These are phyloP conservation scores for Cecropterus lyciades DNA, from an alignment of 1,140 invertebrate species.

Conservation along the genomic window DNA sequence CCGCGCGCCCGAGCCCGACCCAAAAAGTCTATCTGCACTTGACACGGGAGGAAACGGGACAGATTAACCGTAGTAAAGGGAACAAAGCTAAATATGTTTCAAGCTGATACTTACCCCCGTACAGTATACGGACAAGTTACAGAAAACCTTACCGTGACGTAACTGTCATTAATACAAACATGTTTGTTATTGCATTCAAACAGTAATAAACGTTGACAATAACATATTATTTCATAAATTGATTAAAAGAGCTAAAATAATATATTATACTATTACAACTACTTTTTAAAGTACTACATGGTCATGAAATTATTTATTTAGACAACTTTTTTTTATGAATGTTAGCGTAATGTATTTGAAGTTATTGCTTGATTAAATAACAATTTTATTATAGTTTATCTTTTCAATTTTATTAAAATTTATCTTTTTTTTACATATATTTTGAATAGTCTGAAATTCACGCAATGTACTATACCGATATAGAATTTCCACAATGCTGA, in stretches of 20 bases:
- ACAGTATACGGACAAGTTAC: constrained; percentile 56
- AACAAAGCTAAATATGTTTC: constrained; percentile 84
- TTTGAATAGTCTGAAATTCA: constrained; percentile 4
- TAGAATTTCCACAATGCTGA: constrained; percentile 72
- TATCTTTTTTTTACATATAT: too few relatives aligned
- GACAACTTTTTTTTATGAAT: too few relatives aligned
- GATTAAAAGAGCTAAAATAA: not conserved
- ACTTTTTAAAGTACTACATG: not conserved
- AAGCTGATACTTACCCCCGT: constrained; percentile 73
- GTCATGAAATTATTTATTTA: not conserved
- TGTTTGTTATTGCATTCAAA: constrained; percentile 24
- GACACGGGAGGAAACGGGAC: constrained; percentile 81
- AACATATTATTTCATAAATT: constrained; percentile 2
- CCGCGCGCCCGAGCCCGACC: constrained; percentile 57
- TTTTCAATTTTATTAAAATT: too few relatives aligned
- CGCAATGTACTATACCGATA: constrained; percentile 40
- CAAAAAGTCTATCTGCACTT: constrained; percentile 83
- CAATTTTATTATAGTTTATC: too few relatives aligned
- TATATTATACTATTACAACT: not conserved
- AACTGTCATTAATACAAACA: constrained; percentile 25
- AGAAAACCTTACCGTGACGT: constrained; percentile 41
- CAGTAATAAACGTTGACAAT: constrained; percentile 4
- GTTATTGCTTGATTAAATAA: too few relatives aligned
- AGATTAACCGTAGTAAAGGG: constrained; percentile 83
- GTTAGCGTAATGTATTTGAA: too few relatives aligned